Conservation (phyloP, 2,888 invertebrate species). For the Brenthis hecate region DNA sequence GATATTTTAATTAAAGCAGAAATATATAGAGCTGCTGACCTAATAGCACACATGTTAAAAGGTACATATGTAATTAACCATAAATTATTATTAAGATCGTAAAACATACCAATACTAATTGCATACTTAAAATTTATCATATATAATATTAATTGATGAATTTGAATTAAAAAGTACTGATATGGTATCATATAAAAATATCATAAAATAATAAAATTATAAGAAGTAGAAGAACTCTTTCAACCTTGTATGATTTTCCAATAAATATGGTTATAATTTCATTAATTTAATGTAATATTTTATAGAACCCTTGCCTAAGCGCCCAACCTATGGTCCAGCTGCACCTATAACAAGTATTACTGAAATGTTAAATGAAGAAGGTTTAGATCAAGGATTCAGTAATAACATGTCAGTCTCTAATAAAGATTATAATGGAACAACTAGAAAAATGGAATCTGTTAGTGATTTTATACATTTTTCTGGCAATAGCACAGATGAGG, state of each 20-base stretch:
- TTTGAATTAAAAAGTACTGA: no score
- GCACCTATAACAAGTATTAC: conserved; percentile 81
- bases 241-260: no score
- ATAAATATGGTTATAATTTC: no score
- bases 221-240: no score
- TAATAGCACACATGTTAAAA: conserved; percentile 84
- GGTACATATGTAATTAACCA: conserved; percentile 46
- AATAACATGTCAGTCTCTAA: conserved; percentile 46
- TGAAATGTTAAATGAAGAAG: conserved; percentile 54
- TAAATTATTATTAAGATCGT: not conserved
- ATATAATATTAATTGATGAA: no score
- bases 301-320: conserved; percentile 80
- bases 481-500: conserved; percentile 31
- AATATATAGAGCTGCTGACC: conserved; percentile 90
- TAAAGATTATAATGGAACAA: conserved; percentile 52
- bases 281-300: not conserved
- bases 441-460: conserved; percentile 51
- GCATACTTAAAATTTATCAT: no score
- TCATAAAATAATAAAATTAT: no score
- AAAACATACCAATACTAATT: no score
- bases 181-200: no score
- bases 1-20: conserved; percentile 85
- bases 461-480: conserved; percentile 42
- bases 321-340: conserved; percentile 86
- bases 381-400: conserved; percentile 48